phyloP scores from a whole-genome alignment of 2,113 vertebrate genomes.

The Serilophus lunatus region DNA sequence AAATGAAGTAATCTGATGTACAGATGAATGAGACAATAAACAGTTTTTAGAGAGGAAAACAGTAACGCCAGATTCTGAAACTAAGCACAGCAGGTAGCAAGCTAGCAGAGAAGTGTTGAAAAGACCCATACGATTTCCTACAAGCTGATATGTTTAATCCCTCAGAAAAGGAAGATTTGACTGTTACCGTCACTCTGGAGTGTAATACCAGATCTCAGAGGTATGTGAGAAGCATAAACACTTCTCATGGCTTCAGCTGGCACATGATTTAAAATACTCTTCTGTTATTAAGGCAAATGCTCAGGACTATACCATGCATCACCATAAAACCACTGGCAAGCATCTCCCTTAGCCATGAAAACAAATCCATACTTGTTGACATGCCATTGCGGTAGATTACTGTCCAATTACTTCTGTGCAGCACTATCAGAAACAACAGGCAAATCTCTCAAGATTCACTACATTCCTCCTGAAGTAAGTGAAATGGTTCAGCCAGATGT shows the following conservation, averaged over 20 bases:
- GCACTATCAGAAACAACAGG: neutral
- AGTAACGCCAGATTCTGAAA: neutral
- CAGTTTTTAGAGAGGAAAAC: neutral
- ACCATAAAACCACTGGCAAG: neutral
- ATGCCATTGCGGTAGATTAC: neutral
- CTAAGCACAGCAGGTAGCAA: constrained; percentile 30
- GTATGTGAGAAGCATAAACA: neutral
- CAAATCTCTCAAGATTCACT: neutral
- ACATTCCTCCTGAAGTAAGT: neutral
- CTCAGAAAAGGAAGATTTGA: neutral
- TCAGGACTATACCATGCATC: neutral
- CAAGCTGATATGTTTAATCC: constrained; percentile 26
- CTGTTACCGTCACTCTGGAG: neutral
- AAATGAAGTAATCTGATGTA: constrained; percentile 27
- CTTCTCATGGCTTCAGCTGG: neutral
- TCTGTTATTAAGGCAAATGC: neutral
- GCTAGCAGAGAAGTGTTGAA: neutral
- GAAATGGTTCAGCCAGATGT: neutral
- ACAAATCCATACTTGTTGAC: neutral
- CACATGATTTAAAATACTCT: neutral
- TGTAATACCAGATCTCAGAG: neutral
- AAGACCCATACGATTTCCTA: neutral
- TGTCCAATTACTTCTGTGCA: neutral
- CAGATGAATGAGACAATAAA: constrained; percentile 20
- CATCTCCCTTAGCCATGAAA: neutral